Conservation (phyloP, 2,797 vertebrate species). For the Micropoecilia bifurca region DNA sequence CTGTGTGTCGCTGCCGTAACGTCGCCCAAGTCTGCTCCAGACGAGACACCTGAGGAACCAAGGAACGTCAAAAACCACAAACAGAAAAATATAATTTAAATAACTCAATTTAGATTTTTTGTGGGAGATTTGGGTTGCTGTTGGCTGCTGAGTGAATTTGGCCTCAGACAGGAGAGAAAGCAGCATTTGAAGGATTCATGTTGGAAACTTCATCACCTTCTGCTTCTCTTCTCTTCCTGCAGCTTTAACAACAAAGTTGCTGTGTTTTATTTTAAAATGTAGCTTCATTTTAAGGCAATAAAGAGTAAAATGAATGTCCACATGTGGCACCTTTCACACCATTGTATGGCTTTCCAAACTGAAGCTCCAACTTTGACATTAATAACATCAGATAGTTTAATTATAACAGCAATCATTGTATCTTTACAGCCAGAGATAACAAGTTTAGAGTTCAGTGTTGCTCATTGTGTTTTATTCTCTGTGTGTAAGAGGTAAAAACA, state of each 20-base stretch:
- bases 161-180: not conserved
- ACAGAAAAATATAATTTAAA: not conserved
- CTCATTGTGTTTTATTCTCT: not conserved
- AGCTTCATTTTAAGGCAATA: not conserved
- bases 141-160: too few relatives aligned
- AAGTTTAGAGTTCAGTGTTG: not conserved
- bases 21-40: constrained; percentile 92
- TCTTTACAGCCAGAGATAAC: not conserved
- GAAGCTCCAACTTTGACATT: not conserved
- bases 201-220: not conserved
- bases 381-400: not conserved
- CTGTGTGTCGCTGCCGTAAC: constrained; percentile 91
- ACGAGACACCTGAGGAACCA: constrained; percentile 83
- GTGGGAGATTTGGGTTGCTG: too few relatives aligned
- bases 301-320: not conserved
- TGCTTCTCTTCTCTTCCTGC: not conserved
- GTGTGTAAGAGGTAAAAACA: not conserved
- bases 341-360: not conserved
- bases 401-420: not conserved
- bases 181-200: not conserved
- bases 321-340: not conserved
- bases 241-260: not conserved
- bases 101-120: too few relatives aligned
- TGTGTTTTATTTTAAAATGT: not conserved
- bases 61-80: not conserved